Conservation (phyloP, 2,797 vertebrate species). For the Okamejei kenojei region DNA sequence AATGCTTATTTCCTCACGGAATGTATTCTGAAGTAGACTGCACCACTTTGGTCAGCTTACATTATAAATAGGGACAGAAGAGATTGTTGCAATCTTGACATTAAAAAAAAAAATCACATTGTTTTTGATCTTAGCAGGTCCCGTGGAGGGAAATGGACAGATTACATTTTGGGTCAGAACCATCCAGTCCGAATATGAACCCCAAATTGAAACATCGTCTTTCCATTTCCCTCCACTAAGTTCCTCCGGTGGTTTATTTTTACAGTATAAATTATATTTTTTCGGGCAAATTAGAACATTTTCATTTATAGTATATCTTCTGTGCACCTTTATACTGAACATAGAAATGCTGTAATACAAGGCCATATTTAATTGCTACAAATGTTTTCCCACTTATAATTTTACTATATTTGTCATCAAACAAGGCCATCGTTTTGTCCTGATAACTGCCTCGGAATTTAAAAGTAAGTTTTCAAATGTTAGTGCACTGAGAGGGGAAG, state of each 20-base stretch:
- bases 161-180: no score
- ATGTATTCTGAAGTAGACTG: not conserved
- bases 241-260: no score
- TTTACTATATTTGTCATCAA: not conserved
- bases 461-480: not conserved
- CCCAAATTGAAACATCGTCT: no score
- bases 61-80: not conserved
- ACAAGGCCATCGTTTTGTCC: not conserved
- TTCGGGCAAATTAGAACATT: not conserved
- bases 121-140: no score
- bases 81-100: no score
- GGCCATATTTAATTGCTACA: not conserved
- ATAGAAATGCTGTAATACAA: not conserved
- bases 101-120: no score
- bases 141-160: no score
- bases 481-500: not conserved
- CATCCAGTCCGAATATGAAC: no score
- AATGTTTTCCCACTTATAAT: not conserved
- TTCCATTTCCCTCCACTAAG: no score
- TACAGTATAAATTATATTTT: not conserved
- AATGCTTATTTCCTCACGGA: not conserved
- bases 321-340: not conserved
- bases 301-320: not conserved
- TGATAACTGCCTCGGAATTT: not conserved
- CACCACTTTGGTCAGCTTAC: not conserved